Conservation (phyloP, 2,113 vertebrate genomes). For the Beaufortia kweichowensis region DNA sequence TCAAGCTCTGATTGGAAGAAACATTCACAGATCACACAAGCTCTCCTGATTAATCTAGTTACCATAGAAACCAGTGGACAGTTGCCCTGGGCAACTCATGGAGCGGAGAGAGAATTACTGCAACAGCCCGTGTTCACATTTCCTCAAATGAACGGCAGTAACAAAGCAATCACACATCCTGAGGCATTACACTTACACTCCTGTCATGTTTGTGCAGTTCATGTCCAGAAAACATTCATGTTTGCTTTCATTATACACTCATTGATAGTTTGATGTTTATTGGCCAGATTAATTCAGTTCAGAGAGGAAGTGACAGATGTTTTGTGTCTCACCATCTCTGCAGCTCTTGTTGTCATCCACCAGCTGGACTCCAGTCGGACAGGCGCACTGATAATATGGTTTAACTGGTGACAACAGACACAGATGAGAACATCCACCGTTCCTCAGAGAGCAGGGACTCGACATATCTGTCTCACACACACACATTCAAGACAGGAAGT, state of each 20-base stretch:
- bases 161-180: no score
- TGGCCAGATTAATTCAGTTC: no score
- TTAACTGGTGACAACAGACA: slow-evolving; percentile 89
- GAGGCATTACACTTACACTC: no score
- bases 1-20: no score
- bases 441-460: slow-evolving; percentile 84
- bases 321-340: slow-evolving; percentile 85
- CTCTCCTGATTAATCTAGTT: slow-evolving; percentile 47
- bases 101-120: slow-evolving; percentile 60
- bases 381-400: slow-evolving; percentile 89
- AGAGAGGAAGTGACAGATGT: neutral
- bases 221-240: neutral
- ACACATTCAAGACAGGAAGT: no score
- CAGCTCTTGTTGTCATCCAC: slow-evolving; percentile 87
- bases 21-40: slow-evolving; percentile 43
- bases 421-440: slow-evolving; percentile 94
- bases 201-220: no score
- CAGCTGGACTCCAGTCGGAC: slow-evolving; percentile 93
- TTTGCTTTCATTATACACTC: neutral
- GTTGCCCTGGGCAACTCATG: slow-evolving; percentile 69
- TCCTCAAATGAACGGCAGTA: no score
- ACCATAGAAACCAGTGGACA: slow-evolving; percentile 76
- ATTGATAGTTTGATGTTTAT: no score
- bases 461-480: slow-evolving; percentile 66
- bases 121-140: no score